Percentiles rank a stretch among this genome's conserved stretches.
These are phyloP conservation scores for Aplocera efformata DNA, from an alignment of 2,888 invertebrate species.

Conservation along the genomic window DNA sequence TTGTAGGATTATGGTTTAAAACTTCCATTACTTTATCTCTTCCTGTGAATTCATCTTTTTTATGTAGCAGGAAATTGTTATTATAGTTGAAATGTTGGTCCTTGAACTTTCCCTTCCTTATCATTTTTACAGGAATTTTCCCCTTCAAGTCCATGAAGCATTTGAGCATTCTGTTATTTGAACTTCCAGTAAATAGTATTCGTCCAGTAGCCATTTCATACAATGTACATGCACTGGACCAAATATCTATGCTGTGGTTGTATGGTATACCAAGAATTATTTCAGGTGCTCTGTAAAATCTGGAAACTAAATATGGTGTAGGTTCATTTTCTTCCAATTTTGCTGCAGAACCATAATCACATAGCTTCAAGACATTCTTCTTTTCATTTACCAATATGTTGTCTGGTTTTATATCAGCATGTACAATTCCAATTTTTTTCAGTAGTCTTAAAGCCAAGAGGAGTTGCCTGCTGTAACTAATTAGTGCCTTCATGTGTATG, in stretches of 20 bases:
- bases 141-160: constrained; percentile 99
- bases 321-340: constrained; percentile 96
- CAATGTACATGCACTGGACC: constrained; percentile 99
- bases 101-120: constrained; percentile 95
- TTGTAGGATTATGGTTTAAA: constrained; percentile 88
- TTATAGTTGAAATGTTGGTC: constrained; percentile 98
- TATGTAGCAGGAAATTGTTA: constrained; percentile 97
- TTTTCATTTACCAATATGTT: constrained; percentile 99
- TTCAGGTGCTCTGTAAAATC: constrained; percentile 99
- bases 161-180: constrained; percentile 99
- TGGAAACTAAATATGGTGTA: constrained; percentile 98
- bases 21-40: constrained; percentile 97
- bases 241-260: constrained; percentile 97
- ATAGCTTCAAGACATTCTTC: constrained; percentile 96
- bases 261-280: constrained; percentile 98
- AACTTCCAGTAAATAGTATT: constrained; percentile 97
- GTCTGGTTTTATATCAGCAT: constrained; percentile 99
- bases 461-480: constrained; percentile 97
- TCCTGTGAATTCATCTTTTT: constrained; percentile 98
- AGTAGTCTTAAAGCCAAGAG: constrained; percentile 95
- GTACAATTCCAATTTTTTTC: constrained; percentile 96
- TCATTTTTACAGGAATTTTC: constrained; percentile 96
- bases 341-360: constrained; percentile 99
- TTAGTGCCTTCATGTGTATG: constrained; percentile 96
- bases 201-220: constrained; percentile 98